Evolutionary conservation across 2,797 vertebrate species (phyloP), one percentile per base, ranked within the genome.

Genomic region (Gouania willdenowi): DNA sequence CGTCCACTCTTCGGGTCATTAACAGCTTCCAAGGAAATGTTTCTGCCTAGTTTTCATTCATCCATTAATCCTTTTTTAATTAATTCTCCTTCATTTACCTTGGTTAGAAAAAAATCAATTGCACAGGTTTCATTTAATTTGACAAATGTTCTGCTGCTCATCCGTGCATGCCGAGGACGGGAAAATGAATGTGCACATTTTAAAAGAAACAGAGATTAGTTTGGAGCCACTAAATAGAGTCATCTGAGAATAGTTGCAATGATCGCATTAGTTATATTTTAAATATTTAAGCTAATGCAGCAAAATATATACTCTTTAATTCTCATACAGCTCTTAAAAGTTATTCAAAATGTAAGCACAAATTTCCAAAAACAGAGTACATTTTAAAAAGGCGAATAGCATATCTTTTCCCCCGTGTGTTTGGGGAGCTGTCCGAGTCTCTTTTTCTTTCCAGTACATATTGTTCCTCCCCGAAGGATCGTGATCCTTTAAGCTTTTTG

Each of bases 41-140:
- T 52, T 83, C 75, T 55, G 48, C 43, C 51, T 50, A 61, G 34
- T 69, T 80, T 79, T 84, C 77, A 65, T 89, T 85, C 81, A 86
- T 84, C 84, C 75, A 75, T 89, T 86, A 80, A 90, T 87, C 83
- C 62, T 67, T 36, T n/a, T 86, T 86, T 87, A 88, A 86, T 68
- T 87, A 87, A 90, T 91, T 90, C 74, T 72, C 82, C 86, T 88
- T 77, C 68, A 61, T 79, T 87, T 70, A 52, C 82, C 79, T 77
- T 87, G 58, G 41, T 81, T 78, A 70, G 71, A 37, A 77, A 71
- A n/a, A 63, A 84, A 92, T 91, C 89, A 85, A 88, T 91, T 87
- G 5, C 26, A 39, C 65, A 77, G 77, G 81, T 87, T 87, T 86
- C 78, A 84, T 79, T 82, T 87, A 80, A 86, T 87, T 86, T 88